Evolutionary conservation across 1,140 invertebrate genomes (phyloP), one percentile per base, ranked within the genome.

Genomic region (Theocolax elegans): DNA sequence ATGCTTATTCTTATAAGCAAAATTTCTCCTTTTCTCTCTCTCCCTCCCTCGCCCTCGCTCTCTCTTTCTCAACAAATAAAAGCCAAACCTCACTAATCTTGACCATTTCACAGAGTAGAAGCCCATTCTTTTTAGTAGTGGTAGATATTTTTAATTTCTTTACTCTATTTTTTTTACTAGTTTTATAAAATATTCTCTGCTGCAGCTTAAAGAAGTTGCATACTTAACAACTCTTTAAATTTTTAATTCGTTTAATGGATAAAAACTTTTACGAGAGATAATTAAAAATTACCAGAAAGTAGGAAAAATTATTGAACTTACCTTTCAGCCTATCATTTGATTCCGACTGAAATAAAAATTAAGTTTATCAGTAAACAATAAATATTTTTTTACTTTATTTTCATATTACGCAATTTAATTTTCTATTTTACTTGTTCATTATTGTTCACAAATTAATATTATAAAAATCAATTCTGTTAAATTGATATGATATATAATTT

Each of bases 261-360:
- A 56, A n/a, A n/a, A n/a, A 35, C 29, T 56, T 6, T 9, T 56
- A 56, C 31, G 27, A 35, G 9, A 35, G 38, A 56, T 29, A 35
- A 53, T 31, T n/a, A 53, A 59, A 46, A 29, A 35, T 35, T 10
- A 73, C 40, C 62, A 23, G 59, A 46, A 46, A 53, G 29, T 25
- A 27, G 31, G 4, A 35, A 10, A 53, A 60, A 15, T 25, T 42
- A 48, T 27, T 54, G 10, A 68, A 84, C 82, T 84, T 84, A 85
- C 83, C 83, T 76, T 84, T 84, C 63, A 79, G 79, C 71, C 76
- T 81, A n/a, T 83, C 80, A 67, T 80, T 80, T 23, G 77, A 80
- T 67, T 84, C 83, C 23, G 77, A 79, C 80, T 82, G 75, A 49
- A 80, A 82, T 62, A 58, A 42, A 71, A 68, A 67, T 23, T 63